These are phyloP conservation scores for Heliconius hermathena DNA, from an alignment of 1,140 invertebrate genomes.

Conservation along the genomic window DNA sequence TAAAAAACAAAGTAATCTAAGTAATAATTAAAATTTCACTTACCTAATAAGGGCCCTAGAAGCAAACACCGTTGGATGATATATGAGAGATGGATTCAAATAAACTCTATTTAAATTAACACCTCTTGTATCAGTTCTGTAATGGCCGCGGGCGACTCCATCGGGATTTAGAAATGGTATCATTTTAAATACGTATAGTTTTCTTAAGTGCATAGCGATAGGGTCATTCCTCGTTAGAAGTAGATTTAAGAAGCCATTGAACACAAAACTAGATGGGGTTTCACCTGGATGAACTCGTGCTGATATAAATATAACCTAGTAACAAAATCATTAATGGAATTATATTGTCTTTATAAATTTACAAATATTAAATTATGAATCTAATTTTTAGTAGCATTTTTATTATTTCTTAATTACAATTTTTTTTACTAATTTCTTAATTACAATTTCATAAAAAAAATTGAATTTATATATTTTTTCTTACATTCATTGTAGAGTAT, in stretches of 20 bases:
- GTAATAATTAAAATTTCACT: background rate
- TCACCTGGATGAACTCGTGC: slow-evolving; percentile 97
- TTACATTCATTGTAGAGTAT: no score
- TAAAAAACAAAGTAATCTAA: background rate
- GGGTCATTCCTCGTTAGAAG: slow-evolving; percentile 88
- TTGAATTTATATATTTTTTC: no score
- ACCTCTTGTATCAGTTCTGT: slow-evolving; percentile 93
- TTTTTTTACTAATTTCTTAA: no score
- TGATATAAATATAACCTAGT: slow-evolving; percentile 91
- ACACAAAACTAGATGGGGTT: slow-evolving; percentile 96
- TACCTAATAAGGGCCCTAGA: slow-evolving; percentile 73
- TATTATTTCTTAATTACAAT: no score
- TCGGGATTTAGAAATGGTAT: slow-evolving; percentile 97
- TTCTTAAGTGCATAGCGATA: slow-evolving; percentile 87
- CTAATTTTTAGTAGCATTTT: no score
- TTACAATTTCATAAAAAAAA: no score
- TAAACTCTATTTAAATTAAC: slow-evolving; percentile 88
- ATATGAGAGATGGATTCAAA: slow-evolving; percentile 64
- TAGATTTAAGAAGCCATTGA: slow-evolving; percentile 94
- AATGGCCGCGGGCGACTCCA: slow-evolving; percentile 94
- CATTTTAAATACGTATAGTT: slow-evolving; percentile 94
- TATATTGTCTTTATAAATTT: background rate
- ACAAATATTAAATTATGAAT: no score
- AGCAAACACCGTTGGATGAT: slow-evolving; percentile 72
- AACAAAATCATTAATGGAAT: slow-evolving; percentile 9